phyloP scores from a whole-genome alignment of 2,888 invertebrate genomes.

The Heteromurus nitidus region DNA sequence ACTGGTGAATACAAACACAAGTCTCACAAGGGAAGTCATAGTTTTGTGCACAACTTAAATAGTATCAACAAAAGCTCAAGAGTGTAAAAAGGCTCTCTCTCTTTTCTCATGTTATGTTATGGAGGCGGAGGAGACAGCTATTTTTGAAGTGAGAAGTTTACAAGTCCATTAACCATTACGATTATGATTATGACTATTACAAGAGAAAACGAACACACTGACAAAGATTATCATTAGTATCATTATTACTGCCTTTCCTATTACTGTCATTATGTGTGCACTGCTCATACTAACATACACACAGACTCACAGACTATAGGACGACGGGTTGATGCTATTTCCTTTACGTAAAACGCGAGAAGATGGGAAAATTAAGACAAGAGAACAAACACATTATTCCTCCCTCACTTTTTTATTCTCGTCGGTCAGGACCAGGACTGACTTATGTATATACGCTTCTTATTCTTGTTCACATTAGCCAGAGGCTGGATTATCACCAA shows the following conservation, averaged over 20 bases:
- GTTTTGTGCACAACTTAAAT: too few relatives aligned
- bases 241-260: slow-evolving; percentile 52
- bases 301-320: too few relatives aligned
- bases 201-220: slow-evolving; percentile 57
- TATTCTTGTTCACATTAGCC: slow-evolving; percentile 9
- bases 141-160: slow-evolving; percentile 61
- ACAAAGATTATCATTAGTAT: slow-evolving; percentile 61
- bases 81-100: too few relatives aligned
- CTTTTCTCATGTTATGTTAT: too few relatives aligned
- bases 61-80: neutral
- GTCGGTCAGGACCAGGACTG: too few relatives aligned
- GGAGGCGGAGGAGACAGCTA: slow-evolving; percentile 53
- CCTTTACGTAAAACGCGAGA: too few relatives aligned
- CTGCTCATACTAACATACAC: neutral
- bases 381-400: neutral
- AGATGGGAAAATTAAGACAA: slow-evolving; percentile 47
- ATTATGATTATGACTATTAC: slow-evolving; percentile 62
- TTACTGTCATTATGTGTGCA: slow-evolving; percentile 54
- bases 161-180: slow-evolving; percentile 65
- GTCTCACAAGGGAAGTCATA: too few relatives aligned
- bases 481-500: slow-evolving; percentile 19
- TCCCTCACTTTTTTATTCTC: slow-evolving; percentile 13
- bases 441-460: too few relatives aligned
- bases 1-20: neutral
- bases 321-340: too few relatives aligned